Conservation (phyloP, 2,888 invertebrate genomes). For the Aromia moschata region DNA sequence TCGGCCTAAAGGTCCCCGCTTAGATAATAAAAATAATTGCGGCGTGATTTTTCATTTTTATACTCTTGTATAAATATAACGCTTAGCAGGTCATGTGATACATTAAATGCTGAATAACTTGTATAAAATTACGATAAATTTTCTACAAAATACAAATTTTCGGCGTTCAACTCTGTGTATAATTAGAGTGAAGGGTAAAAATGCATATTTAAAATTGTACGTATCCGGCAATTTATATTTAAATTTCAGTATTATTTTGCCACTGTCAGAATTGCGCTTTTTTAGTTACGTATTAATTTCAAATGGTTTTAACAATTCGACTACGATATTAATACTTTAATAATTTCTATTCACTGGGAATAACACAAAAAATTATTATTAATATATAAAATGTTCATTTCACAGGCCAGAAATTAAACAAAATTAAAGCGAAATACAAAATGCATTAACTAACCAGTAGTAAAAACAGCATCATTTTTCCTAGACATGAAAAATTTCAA, state of each 20-base stretch:
- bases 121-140: slow-evolving; percentile 13
- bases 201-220: slow-evolving; percentile 1
- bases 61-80: slow-evolving; percentile 19
- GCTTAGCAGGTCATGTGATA: slow-evolving; percentile 16
- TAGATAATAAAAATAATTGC: slow-evolving; percentile 29
- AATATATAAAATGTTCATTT: too few species aligned
- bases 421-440: too few species aligned
- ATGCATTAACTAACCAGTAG: too few species aligned
- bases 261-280: background rate
- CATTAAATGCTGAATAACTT: slow-evolving; percentile 11
- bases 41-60: slow-evolving; percentile 20
- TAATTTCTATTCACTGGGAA: background rate
- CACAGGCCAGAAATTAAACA: too few species aligned
- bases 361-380: too few species aligned
- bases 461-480: too few species aligned
- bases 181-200: slow-evolving; percentile 2
- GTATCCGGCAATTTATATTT: slow-evolving; percentile 2
- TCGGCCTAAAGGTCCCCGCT: slow-evolving; percentile 18
- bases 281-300: background rate
- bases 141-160: slow-evolving; percentile 1
- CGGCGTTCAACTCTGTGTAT: slow-evolving; percentile 9
- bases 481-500: too few species aligned
- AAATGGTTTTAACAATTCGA: background rate
- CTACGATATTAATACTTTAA: too few species aligned
- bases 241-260: background rate